These are phyloP conservation scores for Leptodactylus fuscus DNA, from an alignment of 2,113 vertebrate species.

Conservation along the genomic window DNA sequence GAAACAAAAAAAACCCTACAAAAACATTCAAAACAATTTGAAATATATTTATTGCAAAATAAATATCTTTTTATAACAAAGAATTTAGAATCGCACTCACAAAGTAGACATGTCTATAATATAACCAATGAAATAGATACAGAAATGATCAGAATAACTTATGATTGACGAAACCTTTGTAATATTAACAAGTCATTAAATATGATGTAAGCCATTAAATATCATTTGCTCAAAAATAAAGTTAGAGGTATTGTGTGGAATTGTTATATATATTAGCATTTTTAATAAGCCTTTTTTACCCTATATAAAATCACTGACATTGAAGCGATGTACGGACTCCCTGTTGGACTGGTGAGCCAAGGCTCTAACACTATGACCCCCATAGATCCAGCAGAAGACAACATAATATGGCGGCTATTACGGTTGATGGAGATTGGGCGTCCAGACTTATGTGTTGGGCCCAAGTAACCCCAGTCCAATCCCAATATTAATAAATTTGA, in stretches of 20 bases:
- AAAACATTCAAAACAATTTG: neutral
- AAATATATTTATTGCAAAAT: neutral
- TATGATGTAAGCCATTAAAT: neutral
- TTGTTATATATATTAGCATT: too few relatives aligned
- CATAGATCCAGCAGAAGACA: too few relatives aligned
- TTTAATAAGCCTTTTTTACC: too few relatives aligned
- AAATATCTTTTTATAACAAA: neutral
- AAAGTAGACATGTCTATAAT: neutral
- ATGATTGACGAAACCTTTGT: neutral
- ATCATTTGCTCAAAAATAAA: neutral
- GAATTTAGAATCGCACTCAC: neutral
- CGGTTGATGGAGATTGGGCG: too few relatives aligned
- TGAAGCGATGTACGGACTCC: neutral
- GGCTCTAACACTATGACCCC: too few relatives aligned
- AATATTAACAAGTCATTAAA: neutral
- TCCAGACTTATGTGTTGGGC: too few relatives aligned
- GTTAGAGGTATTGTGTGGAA: too few relatives aligned
- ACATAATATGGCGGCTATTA: too few relatives aligned
- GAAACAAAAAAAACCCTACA: neutral
- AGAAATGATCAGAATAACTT: neutral
- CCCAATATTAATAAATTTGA: too few relatives aligned
- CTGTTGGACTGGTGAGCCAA: too few relatives aligned
- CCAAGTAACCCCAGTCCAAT: too few relatives aligned
- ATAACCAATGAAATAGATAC: neutral
- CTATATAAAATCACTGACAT: neutral